These are phyloP conservation scores for Palaemon carinicauda DNA, from an alignment of 1,140 invertebrate genomes.

Conservation along the genomic window DNA sequence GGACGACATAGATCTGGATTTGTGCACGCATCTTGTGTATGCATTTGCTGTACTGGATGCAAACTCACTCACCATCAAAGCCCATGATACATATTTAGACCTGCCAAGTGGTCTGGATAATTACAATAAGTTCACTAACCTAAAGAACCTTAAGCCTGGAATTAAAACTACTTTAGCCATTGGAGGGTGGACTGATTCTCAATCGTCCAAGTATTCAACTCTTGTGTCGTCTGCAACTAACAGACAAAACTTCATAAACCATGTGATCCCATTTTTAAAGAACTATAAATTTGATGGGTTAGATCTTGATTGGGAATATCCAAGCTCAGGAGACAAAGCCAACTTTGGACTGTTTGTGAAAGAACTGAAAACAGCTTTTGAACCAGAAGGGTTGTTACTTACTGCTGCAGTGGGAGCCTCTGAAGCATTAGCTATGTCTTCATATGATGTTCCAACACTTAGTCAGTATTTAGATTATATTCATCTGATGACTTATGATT, in stretches of 20 bases:
- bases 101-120: constrained; percentile 61
- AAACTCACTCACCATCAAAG: constrained; percentile 74
- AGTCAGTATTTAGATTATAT: constrained; percentile 58
- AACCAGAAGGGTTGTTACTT: constrained; percentile 79
- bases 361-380: constrained; percentile 76
- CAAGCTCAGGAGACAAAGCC: constrained; percentile 76
- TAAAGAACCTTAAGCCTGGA: constrained; percentile 76
- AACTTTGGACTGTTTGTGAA: constrained; percentile 72
- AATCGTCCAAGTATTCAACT: constrained; percentile 25
- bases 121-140: constrained; percentile 60
- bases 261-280: constrained; percentile 75
- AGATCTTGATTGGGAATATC: constrained; percentile 86
- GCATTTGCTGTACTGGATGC: constrained; percentile 84
- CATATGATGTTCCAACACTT: constrained; percentile 55
- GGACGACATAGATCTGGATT: constrained; percentile 73
- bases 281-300: constrained; percentile 87
- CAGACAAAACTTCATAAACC: constrained; percentile 79
- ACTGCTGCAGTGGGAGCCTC: constrained; percentile 72
- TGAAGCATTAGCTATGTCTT: background rate
- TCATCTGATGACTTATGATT: constrained; percentile 66
- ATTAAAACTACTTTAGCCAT: constrained; percentile 72
- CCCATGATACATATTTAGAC: constrained; percentile 76
- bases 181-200: constrained; percentile 66
- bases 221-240: constrained; percentile 74
- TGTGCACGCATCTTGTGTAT: constrained; percentile 87